Evolutionary conservation across 2,797 vertebrate genomes (phyloP), one percentile per base, ranked within the genome.

Genomic region (Geotrypetes seraphini): DNA sequence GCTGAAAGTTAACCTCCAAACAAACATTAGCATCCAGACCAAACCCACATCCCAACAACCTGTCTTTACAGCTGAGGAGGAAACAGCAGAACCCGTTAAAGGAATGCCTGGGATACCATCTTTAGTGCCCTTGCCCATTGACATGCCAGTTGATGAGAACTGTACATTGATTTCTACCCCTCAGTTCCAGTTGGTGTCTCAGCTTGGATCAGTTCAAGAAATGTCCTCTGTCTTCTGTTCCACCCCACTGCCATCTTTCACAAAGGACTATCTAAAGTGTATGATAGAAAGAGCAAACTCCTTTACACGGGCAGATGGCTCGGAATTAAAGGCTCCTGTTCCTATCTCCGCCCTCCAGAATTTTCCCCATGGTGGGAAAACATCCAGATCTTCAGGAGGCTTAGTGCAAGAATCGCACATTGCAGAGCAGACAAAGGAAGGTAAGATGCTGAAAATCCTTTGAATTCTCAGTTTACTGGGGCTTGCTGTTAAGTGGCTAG

Each of bases 231-330:
- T 54, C 1, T 31, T 54, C 14, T 39, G 45, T 28, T 39, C 36
- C 0, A 11, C 8, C 12, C 39, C 30, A 1, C 31, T 44, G 3
- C 37, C 28, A 3, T n/a, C 39, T 1, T 4, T 50, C 19, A 23
- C 14, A 22, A 65, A 42, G 33, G 76, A 85, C 22, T 75, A 54
- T 2, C 71, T 84, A 3, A 66, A 66, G 20, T 78, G 73, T 27
- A 71, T 81, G 31, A 53, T 78, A 24, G 75, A 83, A 50, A 80
- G 73, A 39, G 79, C 78, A 3, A 71, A 67, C 19, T 81, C 81
- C 33, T 72, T 79, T 45, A 73, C 75, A 25, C 61, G 46, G 39
- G 42, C 60, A 12, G 54, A 54, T 3, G 19, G 19, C 18, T 19
- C 24, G 16, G 22, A 22, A 3, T 7, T 16, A 12, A 19, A 14